Evolutionary conservation across 2,888 invertebrate genomes (phyloP), one percentile per base, ranked within the genome.

Genomic region (Drosophila formosana): DNA sequence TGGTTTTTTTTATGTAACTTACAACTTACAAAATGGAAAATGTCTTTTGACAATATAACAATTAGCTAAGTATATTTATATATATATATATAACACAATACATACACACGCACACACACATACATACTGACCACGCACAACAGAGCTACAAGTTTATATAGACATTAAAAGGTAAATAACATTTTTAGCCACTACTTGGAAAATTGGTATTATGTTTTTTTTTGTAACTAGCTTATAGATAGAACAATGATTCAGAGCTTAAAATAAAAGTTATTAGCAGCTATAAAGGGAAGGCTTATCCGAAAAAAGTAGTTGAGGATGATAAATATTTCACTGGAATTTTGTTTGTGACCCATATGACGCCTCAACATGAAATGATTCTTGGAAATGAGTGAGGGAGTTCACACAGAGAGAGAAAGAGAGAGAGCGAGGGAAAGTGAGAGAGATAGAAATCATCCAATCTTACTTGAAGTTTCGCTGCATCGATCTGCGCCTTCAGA

Each of bases 21-120:
- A 83, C 88, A 82, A 89, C 69, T 88, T 88, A 83, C 83, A 71
- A 87, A 83, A 88, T 89, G 45, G 76, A 85, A 88, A 78, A 77
- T 70, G 74, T 78, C 80, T 61, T 81, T 66, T 72, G 72, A 73
- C 84, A 77, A 63, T 79, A 72, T 79, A 83, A 80, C 67, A 83
- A 66, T 72, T 85, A 82, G 68, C 89, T 89, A 83, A 69, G 51
- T 72, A 67, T 79, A 66, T 76, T 66, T 68, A 41, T 67, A 53
- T 65, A 28, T 78, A 28, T 78, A 67, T 69, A 63, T 58, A 51
- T 32, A 62, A 77, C 81, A 78, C 51, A 76, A 68, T 66, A 75
- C 63, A 55, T 60, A 81, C 50, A 66, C 58, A 71, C 72, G 57
- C 77, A 77, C 74, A 26, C 64, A 50, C 57, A 62, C 61, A 70